Percentiles rank a stretch among this genome's conserved stretches.
Evolutionary conservation across 1,140 invertebrate genomes (phyloP).

Genomic region (Diachasma alloeum): DNA sequence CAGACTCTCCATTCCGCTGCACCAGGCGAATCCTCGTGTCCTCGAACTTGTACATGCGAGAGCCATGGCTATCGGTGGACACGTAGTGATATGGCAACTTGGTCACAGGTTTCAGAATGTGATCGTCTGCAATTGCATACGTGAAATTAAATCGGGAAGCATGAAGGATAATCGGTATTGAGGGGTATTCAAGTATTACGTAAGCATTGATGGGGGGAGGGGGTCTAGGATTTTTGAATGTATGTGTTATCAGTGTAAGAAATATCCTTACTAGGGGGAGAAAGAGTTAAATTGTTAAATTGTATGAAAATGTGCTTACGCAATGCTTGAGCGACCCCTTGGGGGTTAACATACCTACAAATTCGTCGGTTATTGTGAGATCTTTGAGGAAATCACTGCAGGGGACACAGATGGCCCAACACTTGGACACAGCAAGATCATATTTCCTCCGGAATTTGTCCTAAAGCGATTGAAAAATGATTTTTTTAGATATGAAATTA

Average conservation of each 20-base stretch:
- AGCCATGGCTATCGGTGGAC: constrained; percentile 22
- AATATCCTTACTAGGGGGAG: too few relatives aligned
- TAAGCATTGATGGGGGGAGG: too few relatives aligned
- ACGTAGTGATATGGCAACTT: constrained; percentile 27
- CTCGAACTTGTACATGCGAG: constrained; percentile 32
- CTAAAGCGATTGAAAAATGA: constrained; percentile 25
- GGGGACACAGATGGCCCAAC: constrained; percentile 44
- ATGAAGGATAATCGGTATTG: too few relatives aligned
- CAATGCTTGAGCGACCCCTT: not conserved
- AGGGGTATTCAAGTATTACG: too few relatives aligned
- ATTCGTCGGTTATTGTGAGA: constrained; percentile 36
- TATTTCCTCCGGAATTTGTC: constrained; percentile 40
- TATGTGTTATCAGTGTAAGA: too few relatives aligned
- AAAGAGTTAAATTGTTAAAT: too few relatives aligned
- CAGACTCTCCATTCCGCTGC: constrained; percentile 7
- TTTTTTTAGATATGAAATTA: too few relatives aligned
- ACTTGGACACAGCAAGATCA: constrained; percentile 37
- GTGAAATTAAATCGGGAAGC: not conserved
- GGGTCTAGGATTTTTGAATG: too few relatives aligned
- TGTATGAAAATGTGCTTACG: not conserved
- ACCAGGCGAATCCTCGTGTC: constrained; percentile 24
- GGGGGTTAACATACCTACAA: constrained; percentile 35
- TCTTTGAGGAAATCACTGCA: constrained; percentile 31
- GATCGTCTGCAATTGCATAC: constrained; percentile 37
- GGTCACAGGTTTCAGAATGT: constrained; percentile 35